Base-by-base conservation (phyloP, 1,140 invertebrate species). In the Metopolophium dirhodum region DNA sequence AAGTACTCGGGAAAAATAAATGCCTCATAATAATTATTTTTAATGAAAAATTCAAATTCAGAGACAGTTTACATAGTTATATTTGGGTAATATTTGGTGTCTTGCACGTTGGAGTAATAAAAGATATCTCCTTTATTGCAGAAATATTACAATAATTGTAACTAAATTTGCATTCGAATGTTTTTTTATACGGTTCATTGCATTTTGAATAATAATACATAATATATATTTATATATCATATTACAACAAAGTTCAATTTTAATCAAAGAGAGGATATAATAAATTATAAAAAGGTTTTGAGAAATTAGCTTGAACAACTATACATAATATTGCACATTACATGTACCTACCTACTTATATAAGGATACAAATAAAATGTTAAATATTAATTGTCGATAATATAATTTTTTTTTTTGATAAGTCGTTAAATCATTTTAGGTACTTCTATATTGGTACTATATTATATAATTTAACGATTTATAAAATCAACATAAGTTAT, bases 41-140 rank as follows among this genome's bases (percentile, higher is more conserved):
- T 26, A 49, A 87, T 86, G 45, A 87, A 87, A 47, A 49, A 87
- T 87, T 87, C 30, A 47, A 49, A 87, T 87, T 30, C 14, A 87
- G 26, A 87, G 26, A 45, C 9, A 47, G 41, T 87, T n/a, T 87
- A 8, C 26, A 45, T 47, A 11, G 85, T 87, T n/a, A 87, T 0
- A 87, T 87, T 87, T 87, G 30, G 41, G 14, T 30, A 45, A 30
- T 47, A 47, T 47, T 87, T 87, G 45, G 18, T 45, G 41, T 49
- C 49, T 87, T 87, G 26, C 41, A 45, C 41, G 85, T 87, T 49
- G 26, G 41, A 47, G 30, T 45, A 47, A 87, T 47, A 87, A 87
- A 87, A 87, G 26, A 87, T 49, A 77, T 77, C 30, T n/a, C n/a
- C n/a, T 68, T 77, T 77, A 77, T 6, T 77, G 61, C n/a, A 77